Conservation (phyloP, 1,140 invertebrate species). For the Leptinotarsa undecemlineata region DNA sequence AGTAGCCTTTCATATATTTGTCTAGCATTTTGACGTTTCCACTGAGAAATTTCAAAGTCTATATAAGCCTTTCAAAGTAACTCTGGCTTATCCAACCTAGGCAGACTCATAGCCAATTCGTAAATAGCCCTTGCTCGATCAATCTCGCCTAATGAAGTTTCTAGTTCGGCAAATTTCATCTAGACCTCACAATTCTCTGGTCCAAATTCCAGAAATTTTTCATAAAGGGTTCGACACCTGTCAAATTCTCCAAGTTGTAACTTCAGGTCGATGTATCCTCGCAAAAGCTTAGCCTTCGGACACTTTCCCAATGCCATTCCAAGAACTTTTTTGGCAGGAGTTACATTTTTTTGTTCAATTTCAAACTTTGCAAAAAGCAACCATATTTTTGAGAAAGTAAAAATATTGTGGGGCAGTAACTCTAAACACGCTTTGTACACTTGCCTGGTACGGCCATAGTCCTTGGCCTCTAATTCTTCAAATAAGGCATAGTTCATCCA, state of each 20-base stretch:
- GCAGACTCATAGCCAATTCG: constrained; percentile 90
- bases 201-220: constrained; percentile 95
- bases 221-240: constrained; percentile 87
- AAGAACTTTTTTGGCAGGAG: constrained; percentile 86
- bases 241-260: constrained; percentile 98
- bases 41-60: constrained; percentile 96
- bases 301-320: constrained; percentile 93
- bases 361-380: constrained; percentile 98
- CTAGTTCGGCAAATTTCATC: constrained; percentile 99
- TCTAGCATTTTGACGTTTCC: constrained; percentile 86
- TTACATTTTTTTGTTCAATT: constrained; percentile 91
- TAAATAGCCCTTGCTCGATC: constrained; percentile 90
- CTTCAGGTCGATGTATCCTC: constrained; percentile 97
- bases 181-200: constrained; percentile 98
- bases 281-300: constrained; percentile 95
- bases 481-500: constrained; percentile 99
- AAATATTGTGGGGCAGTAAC: constrained; percentile 94
- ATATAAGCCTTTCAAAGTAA: constrained; percentile 98
- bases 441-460: constrained; percentile 85
- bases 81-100: constrained; percentile 97
- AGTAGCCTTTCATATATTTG: constrained; percentile 92
- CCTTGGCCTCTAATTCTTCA: constrained; percentile 93
- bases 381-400: constrained; percentile 99
- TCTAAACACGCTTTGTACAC: constrained; percentile 93
- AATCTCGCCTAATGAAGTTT: constrained; percentile 98